phyloP scores from a whole-genome alignment of 2,113 vertebrate species.

The Atlantisia rogersi region DNA sequence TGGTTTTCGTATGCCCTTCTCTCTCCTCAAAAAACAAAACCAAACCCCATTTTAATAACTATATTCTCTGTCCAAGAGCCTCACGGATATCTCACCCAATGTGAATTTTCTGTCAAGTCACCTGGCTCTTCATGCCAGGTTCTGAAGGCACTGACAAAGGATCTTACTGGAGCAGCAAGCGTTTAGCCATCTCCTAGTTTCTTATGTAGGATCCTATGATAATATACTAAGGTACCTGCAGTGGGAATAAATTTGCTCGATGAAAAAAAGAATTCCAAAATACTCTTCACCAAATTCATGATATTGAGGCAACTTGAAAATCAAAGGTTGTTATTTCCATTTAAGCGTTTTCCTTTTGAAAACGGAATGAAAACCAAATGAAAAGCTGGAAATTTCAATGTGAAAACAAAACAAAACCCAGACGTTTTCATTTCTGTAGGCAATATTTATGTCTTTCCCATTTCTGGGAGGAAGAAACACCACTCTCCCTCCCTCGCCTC shows the following conservation, averaged over 20 bases:
- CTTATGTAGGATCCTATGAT: background rate
- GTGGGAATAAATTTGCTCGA: background rate
- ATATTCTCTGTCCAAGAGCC: background rate
- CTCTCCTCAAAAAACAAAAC: rapidly evolving
- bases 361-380: no score
- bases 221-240: background rate
- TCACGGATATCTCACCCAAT: background rate
- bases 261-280: background rate
- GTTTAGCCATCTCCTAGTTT: background rate
- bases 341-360: background rate
- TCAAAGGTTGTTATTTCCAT: background rate
- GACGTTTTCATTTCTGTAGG: background rate
- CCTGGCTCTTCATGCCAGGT: background rate
- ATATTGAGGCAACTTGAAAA: background rate
- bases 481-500: no score
- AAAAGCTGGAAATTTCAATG: no score
- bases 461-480: background rate
- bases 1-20: background rate
- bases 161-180: background rate
- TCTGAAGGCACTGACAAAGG: background rate
- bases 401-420: no score
- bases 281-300: background rate
- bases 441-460: background rate
- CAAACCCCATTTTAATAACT: background rate
- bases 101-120: background rate